Base-by-base conservation (phyloP, 2,113 vertebrate species). In the Phaetusa simplex region DNA sequence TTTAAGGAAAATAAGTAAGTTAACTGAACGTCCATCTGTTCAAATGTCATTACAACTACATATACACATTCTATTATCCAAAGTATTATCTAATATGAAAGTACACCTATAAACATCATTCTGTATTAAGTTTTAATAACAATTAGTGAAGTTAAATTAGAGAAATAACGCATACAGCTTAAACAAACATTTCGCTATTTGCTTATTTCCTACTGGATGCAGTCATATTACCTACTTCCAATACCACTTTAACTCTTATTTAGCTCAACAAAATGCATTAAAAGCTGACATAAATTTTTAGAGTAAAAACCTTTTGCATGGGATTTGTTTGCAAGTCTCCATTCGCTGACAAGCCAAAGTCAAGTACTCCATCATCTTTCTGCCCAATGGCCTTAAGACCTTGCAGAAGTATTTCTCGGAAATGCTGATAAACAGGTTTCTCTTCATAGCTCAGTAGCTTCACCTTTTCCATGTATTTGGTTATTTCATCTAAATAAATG, bases 401-500 rank as follows among this genome's bases (percentile, higher is more conserved):
- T 67, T 98, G 97, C 90, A 98, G 97, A 91, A 99, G 98, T 90
- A 99, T 98, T 84, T 98, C 97, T 76, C 99, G 98, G 45, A 99
- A 97, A 76, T 98, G 98, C 40, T 99, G 97, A 88, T 99, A 99
- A 7, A 95, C 90, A 19, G 99, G 99, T 74, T 98, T 99, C 66
- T 99, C 99, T 13, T 97, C 94, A 91, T 99, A 99, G 58, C 81
- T 97, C 92, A 99, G 95, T 19, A 97, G 90, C 38, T 98, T 98
- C 70, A 99, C 98, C 72, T 98, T 98, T 97, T 99, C 98, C 98
- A 99, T 98, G 93, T 99, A 99, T 80, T 97, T 99, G 83, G 98
- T 95, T 90, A 99, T 97, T 98, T 99, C 99, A 94, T 96, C 99
- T 99, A 96, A 89, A 97, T 88, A 88, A 96, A 94, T 52, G 36